These are phyloP conservation scores for Cryptosula pallasiana DNA, from an alignment of 2,888 invertebrate genomes.

Conservation along the genomic window DNA sequence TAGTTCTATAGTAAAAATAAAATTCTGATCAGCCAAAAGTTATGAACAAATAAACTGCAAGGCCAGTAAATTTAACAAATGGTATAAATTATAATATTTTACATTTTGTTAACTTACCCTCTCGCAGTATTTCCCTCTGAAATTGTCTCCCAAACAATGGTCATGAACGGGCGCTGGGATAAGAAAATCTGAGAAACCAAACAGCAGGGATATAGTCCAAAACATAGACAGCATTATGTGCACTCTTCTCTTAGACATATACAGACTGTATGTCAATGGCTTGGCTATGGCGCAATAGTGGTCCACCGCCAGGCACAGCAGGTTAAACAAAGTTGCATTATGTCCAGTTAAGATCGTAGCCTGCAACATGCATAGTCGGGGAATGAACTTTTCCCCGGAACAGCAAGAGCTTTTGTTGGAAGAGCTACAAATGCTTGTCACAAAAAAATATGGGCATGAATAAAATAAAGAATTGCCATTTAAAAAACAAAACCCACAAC, in stretches of 20 bases:
- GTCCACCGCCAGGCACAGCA: constrained; percentile 32
- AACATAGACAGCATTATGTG: constrained; percentile 28
- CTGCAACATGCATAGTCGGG: neutral
- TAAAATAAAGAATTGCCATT: no score
- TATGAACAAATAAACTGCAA: no score
- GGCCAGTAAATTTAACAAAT: no score
- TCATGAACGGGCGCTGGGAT: constrained; percentile 12
- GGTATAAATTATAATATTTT: no score
- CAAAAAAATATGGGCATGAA: no score
- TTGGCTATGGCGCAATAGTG: constrained; percentile 31
- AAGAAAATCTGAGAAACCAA: constrained; percentile 32
- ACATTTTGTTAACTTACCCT: constrained; percentile 1
- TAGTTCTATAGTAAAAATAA: no score
- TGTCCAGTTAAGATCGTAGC: neutral
- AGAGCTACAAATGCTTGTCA: no score
- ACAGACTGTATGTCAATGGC: constrained; percentile 29
- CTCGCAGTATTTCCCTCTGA: neutral
- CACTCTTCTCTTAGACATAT: constrained; percentile 28
- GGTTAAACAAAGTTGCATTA: constrained; percentile 29
- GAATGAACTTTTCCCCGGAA: no score
- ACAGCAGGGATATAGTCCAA: constrained; percentile 29
- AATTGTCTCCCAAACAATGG: neutral
- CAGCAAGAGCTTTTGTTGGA: no score
- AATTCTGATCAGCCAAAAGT: no score
- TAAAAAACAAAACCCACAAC: no score